Evolutionary conservation across 1,140 invertebrate species (phyloP).

Genomic region (Dufourea novaeangliae): DNA sequence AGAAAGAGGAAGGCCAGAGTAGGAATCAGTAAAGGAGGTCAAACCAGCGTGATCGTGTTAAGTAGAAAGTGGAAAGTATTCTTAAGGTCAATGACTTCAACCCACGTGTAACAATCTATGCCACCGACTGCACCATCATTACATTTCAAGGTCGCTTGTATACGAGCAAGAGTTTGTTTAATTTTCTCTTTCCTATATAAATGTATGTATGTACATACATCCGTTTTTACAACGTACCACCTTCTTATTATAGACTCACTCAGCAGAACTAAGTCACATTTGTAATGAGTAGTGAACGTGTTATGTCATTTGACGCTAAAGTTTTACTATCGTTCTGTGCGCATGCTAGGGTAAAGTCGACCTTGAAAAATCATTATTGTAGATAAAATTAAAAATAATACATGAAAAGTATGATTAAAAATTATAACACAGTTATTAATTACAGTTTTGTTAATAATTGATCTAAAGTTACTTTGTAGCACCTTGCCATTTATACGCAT

Average conservation of each 20-base stretch:
- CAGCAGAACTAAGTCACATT: neutral
- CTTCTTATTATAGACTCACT: too few relatives aligned
- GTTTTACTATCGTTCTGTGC: neutral
- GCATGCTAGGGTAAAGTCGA: too few relatives aligned
- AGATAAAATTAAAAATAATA: too few relatives aligned
- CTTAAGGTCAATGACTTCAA: constrained; percentile 42
- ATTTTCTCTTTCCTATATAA: constrained; percentile 29
- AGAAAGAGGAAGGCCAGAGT: neutral
- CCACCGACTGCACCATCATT: constrained; percentile 29
- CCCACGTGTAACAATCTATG: constrained; percentile 43
- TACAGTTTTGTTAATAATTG: too few relatives aligned
- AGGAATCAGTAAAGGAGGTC: constrained; percentile 6
- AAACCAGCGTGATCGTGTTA: neutral
- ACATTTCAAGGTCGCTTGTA: constrained; percentile 36
- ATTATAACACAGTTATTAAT: too few relatives aligned
- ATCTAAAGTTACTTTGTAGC: too few relatives aligned
- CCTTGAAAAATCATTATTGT: too few relatives aligned
- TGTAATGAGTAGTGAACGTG: neutral
- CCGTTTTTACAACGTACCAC: too few relatives aligned
- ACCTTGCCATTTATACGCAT: too few relatives aligned
- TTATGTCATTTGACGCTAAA: neutral
- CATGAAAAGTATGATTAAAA: too few relatives aligned
- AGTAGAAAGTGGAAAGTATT: constrained; percentile 53
- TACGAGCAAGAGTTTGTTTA: constrained; percentile 15
- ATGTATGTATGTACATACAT: too few relatives aligned